Percentiles rank a stretch among this genome's conserved stretches.
phyloP scores from a whole-genome alignment of 2,797 vertebrate genomes.

The Setipinna tenuifilis region DNA sequence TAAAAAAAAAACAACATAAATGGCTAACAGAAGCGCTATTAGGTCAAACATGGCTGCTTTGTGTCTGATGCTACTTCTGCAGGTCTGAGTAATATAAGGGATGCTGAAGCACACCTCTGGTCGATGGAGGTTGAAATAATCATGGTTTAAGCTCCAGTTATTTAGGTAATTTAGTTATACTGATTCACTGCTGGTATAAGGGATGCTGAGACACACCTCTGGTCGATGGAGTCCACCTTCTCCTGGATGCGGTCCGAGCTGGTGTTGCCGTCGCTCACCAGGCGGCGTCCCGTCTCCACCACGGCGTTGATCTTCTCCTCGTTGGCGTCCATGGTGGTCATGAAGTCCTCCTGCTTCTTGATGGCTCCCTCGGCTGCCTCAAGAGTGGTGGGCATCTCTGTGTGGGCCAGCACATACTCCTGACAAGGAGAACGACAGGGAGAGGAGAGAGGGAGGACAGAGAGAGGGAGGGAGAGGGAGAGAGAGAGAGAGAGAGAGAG shows the following conservation, averaged over 20 bases:
- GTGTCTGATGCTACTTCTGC: background rate
- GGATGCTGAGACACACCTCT: no score
- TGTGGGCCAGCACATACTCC: constrained; percentile 97
- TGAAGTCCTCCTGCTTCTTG: constrained; percentile 98
- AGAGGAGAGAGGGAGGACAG: background rate
- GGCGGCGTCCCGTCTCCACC: constrained; percentile 89
- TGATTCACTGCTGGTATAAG: no score
- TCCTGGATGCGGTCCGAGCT: constrained; percentile 85
- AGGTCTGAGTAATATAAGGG: background rate
- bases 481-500: background rate
- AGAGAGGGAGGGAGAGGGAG: background rate
- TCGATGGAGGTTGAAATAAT: no score
- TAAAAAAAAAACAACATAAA: background rate
- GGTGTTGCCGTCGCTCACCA: constrained; percentile 92
- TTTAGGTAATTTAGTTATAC: no score
- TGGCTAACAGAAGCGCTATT: background rate
- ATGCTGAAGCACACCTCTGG: background rate
- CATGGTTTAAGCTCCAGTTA: no score
- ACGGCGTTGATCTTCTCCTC: constrained; percentile 95
- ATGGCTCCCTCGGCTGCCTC: constrained; percentile 96
- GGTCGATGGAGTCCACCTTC: constrained; percentile 93
- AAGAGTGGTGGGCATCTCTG: constrained; percentile 94
- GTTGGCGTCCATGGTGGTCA: constrained; percentile 98
- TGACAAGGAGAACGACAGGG: constrained; percentile 53
- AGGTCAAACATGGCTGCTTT: background rate